These are phyloP conservation scores for Hydrocynus forskahlii DNA, from an alignment of 2,797 vertebrate genomes.

Conservation along the genomic window DNA sequence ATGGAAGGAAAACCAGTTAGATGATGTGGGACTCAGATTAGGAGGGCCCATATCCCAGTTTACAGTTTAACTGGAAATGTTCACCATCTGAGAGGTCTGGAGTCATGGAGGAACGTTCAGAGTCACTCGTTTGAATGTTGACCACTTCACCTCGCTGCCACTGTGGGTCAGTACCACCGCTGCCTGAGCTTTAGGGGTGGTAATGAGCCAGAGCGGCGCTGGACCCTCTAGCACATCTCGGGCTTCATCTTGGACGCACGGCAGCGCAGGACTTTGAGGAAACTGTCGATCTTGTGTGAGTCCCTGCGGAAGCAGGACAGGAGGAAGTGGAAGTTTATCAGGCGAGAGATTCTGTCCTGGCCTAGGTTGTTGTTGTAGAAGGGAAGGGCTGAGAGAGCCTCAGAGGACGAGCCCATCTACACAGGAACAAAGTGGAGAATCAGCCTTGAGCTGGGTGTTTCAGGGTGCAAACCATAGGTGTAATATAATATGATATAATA, in stretches of 20 bases:
- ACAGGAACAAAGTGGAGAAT: too few relatives aligned
- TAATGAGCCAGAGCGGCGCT: conserved; percentile 22
- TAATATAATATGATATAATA: too few relatives aligned
- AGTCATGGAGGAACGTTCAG: conserved; percentile 17
- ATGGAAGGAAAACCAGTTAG: conserved; percentile 19
- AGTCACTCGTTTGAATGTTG: conserved; percentile 32
- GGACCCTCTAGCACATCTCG: conserved; percentile 69
- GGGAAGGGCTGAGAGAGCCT: conserved; percentile 69
- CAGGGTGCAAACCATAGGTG: too few relatives aligned
- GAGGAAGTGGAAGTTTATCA: conserved; percentile 78
- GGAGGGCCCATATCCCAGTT: background rate
- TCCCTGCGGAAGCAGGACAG: conserved; percentile 81
- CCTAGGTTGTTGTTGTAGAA: conserved; percentile 67
- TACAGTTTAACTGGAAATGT: background rate
- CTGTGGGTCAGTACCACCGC: conserved; percentile 29
- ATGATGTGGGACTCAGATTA: conserved; percentile 10
- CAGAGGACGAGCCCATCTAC: conserved; percentile 72
- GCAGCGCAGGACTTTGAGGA: conserved; percentile 82
- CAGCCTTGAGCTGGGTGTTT: too few relatives aligned
- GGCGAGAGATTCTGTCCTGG: conserved; percentile 72
- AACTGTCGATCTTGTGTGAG: conserved; percentile 84
- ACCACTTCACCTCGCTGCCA: conserved; percentile 5
- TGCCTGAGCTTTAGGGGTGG: background rate
- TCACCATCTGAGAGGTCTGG: background rate
- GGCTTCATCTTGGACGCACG: conserved; percentile 69